Base-by-base conservation (phyloP, 2,888 invertebrate genomes). In the Leucophenga maculata region DNA sequence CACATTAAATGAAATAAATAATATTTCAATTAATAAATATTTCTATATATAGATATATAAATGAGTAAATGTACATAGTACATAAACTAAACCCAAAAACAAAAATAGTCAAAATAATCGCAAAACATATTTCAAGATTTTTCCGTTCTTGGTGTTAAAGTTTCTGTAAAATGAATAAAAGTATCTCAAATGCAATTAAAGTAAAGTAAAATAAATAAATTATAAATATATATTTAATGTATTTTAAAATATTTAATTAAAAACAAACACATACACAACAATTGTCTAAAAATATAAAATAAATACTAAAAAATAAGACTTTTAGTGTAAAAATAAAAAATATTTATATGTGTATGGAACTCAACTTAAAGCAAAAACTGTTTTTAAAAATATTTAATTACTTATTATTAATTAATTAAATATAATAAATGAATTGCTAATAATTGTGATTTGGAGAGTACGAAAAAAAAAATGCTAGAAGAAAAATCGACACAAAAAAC, bases 361-460 rank as follows among this genome's bases (percentile, higher is more conserved):
- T 46, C 6, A n/a, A 64, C 6, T 20, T 64, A 69, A 26, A 48
- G 4, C 16, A 59, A 65, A 50, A 57, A 75, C n/a, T 9, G 20
- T 54, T 54, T 54, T 54, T 54, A 54, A 54, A 54, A 54, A 22
- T 14, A 55, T 13, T 20, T 3, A 39, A 22, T 32, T 26, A 59
- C 22, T n/a, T 26, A 57, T 26, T 55, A 26, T 26, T 26, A n/a
- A n/a, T n/a, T n/a, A n/a, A 68, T 68, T 66, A 71, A 66, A 55
- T n/a, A 66, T 55, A 73, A 72, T 72, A 75, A 67, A 83, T 75
- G 74, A 73, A 76, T 65, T 52, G 16, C 31, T 50, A 65, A 76
- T 82, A 80, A 84, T 80, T 84, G 85, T 85, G 85, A 85, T 85
- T 85, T 79, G 85, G 85, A 85, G 78, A 85, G 82, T 82, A 82